These are phyloP conservation scores for Brachyalestes nurse DNA, from an alignment of 2,797 vertebrate genomes.

Conservation along the genomic window DNA sequence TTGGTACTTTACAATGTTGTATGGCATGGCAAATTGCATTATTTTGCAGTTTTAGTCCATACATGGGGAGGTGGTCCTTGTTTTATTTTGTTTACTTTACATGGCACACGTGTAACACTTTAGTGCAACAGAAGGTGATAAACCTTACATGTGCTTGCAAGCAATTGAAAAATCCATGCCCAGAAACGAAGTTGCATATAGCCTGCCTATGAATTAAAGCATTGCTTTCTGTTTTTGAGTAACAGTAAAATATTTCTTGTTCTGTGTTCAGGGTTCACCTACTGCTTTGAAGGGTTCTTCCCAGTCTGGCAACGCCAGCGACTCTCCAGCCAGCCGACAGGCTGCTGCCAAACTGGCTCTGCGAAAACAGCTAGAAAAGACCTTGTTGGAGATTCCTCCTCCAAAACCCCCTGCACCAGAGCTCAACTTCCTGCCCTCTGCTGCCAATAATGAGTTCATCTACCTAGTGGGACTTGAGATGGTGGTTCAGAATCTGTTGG, in stretches of 20 bases:
- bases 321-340: constrained; percentile 93
- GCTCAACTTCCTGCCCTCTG: constrained; percentile 95
- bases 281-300: constrained; percentile 86
- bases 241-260: not conserved
- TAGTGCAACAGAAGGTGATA: not conserved
- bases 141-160: not conserved
- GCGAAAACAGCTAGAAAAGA: constrained; percentile 97
- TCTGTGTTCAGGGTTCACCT: constrained; percentile 81
- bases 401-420: constrained; percentile 94
- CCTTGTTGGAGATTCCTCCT: constrained; percentile 94
- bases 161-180: not conserved
- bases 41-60: not conserved
- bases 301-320: constrained; percentile 77
- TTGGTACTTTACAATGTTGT: not conserved
- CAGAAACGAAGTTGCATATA: not conserved
- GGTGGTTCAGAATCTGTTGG: constrained; percentile 96
- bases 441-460: constrained; percentile 98
- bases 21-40: not conserved
- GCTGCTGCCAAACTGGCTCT: constrained; percentile 94
- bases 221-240: too few species aligned
- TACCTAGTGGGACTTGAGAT: constrained; percentile 96
- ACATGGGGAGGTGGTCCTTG: not conserved
- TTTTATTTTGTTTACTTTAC: not conserved
- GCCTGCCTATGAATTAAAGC: not conserved
- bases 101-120: not conserved